A percentile compares a stretch with the other conserved stretches of the same genome.
Evolutionary conservation across 1,140 invertebrate species (phyloP).

Genomic region (Bombus vancouverensis): DNA sequence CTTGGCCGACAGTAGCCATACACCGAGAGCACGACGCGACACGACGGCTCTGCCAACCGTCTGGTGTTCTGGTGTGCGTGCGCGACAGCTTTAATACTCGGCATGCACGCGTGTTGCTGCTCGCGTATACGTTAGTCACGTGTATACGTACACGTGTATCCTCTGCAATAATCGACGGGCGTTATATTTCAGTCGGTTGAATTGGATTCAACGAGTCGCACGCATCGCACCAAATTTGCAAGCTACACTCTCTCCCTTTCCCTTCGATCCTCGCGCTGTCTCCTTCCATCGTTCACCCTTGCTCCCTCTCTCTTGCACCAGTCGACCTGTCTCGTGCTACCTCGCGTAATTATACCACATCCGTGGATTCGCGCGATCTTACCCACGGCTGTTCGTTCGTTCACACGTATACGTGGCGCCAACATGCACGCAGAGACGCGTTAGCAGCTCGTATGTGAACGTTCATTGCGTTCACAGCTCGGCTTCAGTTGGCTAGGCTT

Average conservation of each 20-base stretch:
- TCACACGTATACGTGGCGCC: background rate
- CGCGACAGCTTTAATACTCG: background rate
- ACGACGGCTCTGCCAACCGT: too few relatives aligned
- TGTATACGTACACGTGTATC: background rate
- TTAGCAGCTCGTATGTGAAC: background rate
- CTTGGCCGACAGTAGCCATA: conserved; percentile 40
- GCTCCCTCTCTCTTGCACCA: background rate
- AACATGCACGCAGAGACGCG: background rate
- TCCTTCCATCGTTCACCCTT: background rate
- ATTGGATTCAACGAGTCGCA: conserved; percentile 69
- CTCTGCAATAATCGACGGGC: conserved; percentile 62
- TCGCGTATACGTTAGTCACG: background rate
- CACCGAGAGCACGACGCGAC: background rate
- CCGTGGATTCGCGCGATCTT: conserved; percentile 55
- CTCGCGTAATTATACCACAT: conserved; percentile 63
- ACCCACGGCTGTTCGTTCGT: conserved; percentile 29
- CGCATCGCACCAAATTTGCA: conserved; percentile 62
- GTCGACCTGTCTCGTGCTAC: background rate
- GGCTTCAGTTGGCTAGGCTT: conserved; percentile 49
- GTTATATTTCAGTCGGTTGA: conserved; percentile 66
- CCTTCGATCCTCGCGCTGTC: background rate
- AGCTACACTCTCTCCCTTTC: conserved; percentile 35
- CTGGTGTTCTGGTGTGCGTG: background rate
- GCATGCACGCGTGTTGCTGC: background rate
- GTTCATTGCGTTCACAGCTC: background rate